Conservation (phyloP, 2,888 invertebrate genomes). For the Priapulus caudatus region DNA sequence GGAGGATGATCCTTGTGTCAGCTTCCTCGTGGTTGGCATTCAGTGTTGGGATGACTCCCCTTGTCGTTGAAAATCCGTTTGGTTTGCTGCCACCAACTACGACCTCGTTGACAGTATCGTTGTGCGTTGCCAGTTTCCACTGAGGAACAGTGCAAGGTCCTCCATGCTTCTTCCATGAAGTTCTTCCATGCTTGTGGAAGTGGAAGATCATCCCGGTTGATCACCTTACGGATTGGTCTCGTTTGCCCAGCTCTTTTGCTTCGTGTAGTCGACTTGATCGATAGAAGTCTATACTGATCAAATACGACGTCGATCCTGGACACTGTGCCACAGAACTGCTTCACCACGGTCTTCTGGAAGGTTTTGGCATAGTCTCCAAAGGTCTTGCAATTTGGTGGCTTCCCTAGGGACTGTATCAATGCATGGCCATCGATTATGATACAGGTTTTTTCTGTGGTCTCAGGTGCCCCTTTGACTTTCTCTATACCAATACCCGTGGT, state of each 20-base stretch:
- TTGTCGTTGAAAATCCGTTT: no score
- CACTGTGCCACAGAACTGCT: slow-evolving; percentile 8
- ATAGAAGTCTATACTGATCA: slow-evolving; percentile 12
- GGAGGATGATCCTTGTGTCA: no score
- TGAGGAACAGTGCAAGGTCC: slow-evolving; percentile 12
- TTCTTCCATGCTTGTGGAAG: slow-evolving; percentile 14
- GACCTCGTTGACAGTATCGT: no score
- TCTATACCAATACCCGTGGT: no score
- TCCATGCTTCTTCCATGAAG: slow-evolving; percentile 15
- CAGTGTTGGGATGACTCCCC: slow-evolving; percentile 4
- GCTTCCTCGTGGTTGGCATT: slow-evolving; percentile 11
- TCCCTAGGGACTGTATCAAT: slow-evolving; percentile 15
- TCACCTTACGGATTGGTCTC: no score
- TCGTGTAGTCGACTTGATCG: slow-evolving; percentile 14
- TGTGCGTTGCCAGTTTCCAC: no score
- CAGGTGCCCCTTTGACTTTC: no score
- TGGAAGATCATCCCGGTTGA: slow-evolving; percentile 9
- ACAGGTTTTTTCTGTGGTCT: no score
- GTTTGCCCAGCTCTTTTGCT: slow-evolving; percentile 9
- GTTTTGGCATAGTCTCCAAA: slow-evolving; percentile 15
- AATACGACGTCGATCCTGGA: slow-evolving; percentile 14
- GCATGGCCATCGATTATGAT: slow-evolving; percentile 16
- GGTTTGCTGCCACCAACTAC: no score
- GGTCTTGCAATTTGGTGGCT: slow-evolving; percentile 10
- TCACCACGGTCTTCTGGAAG: slow-evolving; percentile 8